Percentiles rank a stretch among this genome's conserved stretches.
Evolutionary conservation across 2,797 vertebrate genomes (phyloP).

Genomic region (Melanotaenia trifasciata): DNA sequence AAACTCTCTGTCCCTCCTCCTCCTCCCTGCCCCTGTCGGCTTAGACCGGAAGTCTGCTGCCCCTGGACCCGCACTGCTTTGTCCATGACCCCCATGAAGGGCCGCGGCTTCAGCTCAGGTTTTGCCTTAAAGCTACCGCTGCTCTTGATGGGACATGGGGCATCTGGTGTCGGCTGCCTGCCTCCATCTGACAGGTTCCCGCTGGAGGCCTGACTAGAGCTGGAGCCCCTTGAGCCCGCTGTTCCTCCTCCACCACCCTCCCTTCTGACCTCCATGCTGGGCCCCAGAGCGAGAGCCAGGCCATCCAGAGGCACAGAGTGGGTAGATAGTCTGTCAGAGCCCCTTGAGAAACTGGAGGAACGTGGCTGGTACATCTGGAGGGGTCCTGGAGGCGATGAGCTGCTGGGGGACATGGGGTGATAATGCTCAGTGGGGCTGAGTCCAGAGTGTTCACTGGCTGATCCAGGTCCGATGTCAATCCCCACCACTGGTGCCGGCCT

Average conservation of each 20-base stretch:
- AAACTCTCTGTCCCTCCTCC: constrained; percentile 64
- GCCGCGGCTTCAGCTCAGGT: constrained; percentile 90
- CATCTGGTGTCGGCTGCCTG: constrained; percentile 67
- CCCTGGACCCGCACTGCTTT: constrained; percentile 93
- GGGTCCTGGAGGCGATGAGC: constrained; percentile 66
- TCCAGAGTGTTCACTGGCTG: constrained; percentile 60
- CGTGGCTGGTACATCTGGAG: constrained; percentile 76
- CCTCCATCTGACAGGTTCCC: constrained; percentile 86
- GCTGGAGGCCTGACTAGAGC: constrained; percentile 89
- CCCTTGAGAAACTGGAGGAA: constrained; percentile 83
- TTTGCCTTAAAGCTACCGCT: constrained; percentile 79
- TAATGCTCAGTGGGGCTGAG: constrained; percentile 75
- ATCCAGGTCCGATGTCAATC: constrained; percentile 76
- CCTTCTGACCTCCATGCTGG: constrained; percentile 78
- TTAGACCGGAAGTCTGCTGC: constrained; percentile 77
- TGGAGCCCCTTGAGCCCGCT: constrained; percentile 82
- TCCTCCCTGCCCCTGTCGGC: constrained; percentile 80
- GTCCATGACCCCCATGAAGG: constrained; percentile 98
- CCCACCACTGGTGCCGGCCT: constrained; percentile 71
- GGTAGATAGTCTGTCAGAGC: constrained; percentile 78
- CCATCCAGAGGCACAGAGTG: constrained; percentile 70
- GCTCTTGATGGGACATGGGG: constrained; percentile 65
- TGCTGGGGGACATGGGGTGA: constrained; percentile 74
- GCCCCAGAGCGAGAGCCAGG: constrained; percentile 61
- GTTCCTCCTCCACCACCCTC: constrained; percentile 73